Conservation (phyloP, 1,140 invertebrate genomes). For the Chlorops oryzae region DNA sequence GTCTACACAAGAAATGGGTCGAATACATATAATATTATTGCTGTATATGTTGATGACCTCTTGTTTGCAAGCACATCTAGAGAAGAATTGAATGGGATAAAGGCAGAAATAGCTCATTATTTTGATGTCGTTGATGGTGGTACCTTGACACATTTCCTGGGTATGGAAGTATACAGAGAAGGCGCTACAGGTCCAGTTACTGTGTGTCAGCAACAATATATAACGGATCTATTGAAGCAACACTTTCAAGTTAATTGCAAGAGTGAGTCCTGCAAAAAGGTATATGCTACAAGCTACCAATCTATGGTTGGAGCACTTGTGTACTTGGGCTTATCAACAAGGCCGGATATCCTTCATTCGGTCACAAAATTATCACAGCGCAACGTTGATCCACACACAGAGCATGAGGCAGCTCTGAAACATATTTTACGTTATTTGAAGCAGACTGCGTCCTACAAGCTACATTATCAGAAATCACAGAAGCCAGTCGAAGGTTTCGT, state of each 20-base stretch:
- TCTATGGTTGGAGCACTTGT: slow-evolving; percentile 2
- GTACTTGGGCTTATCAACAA: too few relatives aligned
- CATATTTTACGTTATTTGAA: slow-evolving; percentile 9
- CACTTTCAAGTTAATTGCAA: too few relatives aligned
- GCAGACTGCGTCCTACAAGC: not conserved
- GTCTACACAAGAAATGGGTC: slow-evolving; percentile 23
- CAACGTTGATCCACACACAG: not conserved
- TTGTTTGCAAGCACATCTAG: too few relatives aligned
- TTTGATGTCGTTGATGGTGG: too few relatives aligned
- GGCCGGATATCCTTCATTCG: not conserved
- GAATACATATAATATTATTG: slow-evolving; percentile 5
- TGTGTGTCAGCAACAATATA: too few relatives aligned
- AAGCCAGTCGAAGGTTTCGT: not conserved
- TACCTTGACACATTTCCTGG: too few relatives aligned
- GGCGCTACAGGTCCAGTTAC: slow-evolving; percentile 4
- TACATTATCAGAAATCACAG: not conserved
- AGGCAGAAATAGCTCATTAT: too few relatives aligned
- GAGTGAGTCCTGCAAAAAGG: too few relatives aligned
- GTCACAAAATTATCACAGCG: slow-evolving; percentile 7
- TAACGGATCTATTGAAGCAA: too few relatives aligned
- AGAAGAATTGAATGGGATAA: too few relatives aligned
- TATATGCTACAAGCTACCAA: too few relatives aligned
- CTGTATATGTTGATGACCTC: slow-evolving; percentile 14
- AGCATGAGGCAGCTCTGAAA: slow-evolving; percentile 3
- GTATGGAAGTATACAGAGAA: slow-evolving; percentile 22